Conservation (phyloP, 64 coral and sea anemone species). For the Montipora cactus region DNA sequence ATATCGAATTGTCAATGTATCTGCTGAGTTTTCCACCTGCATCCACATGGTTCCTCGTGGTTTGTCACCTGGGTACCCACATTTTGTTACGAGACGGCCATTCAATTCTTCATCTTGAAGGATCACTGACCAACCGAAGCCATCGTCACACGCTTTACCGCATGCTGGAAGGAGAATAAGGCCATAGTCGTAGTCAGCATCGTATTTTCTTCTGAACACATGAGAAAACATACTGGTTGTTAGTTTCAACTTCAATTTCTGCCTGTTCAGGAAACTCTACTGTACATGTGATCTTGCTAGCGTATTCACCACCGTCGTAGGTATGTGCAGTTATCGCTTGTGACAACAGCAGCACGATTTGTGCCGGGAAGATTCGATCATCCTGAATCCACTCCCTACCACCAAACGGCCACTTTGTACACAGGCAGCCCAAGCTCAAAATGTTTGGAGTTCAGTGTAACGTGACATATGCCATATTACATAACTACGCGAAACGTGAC, state of each 20-base stretch:
- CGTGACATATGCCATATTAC: no score
- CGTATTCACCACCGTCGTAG: background rate
- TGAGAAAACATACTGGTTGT: background rate
- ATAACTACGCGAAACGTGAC: no score
- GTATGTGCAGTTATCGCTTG: slow-evolving; percentile 10
- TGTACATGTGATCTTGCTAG: background rate
- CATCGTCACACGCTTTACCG: slow-evolving; percentile 16
- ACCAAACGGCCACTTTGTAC: background rate
- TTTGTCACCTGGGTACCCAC: slow-evolving; percentile 41
- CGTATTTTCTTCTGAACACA: background rate
- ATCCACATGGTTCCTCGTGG: slow-evolving; percentile 43
- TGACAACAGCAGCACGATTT: slow-evolving; percentile 40
- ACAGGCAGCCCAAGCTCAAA: no score
- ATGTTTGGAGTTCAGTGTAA: no score
- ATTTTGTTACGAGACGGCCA: slow-evolving; percentile 48
- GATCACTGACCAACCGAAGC: slow-evolving; percentile 67
- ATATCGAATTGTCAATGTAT: background rate
- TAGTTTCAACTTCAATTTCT: background rate
- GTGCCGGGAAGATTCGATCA: slow-evolving; percentile 20
- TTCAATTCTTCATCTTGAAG: slow-evolving; percentile 20
- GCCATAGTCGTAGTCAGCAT: slow-evolving; percentile 18
- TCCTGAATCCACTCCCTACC: slow-evolving; percentile 28
- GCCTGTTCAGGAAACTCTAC: slow-evolving; percentile 1
- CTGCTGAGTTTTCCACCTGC: background rate
- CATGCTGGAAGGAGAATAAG: slow-evolving; percentile 34